Evolutionary conservation across 2,113 vertebrate species (phyloP).

Genomic region (Eudyptes chrysolophus): DNA sequence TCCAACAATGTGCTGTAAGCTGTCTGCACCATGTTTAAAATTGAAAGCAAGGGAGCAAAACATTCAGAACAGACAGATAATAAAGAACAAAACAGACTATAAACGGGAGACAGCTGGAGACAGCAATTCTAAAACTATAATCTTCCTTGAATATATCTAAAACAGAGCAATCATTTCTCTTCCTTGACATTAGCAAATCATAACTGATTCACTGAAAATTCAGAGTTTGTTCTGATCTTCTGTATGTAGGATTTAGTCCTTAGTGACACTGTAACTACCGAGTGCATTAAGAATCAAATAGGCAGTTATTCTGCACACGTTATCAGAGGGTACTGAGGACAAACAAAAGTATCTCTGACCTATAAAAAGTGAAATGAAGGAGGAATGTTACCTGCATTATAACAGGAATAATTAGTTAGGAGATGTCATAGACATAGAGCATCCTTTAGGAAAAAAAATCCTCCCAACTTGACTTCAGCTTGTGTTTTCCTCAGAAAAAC

Average conservation of each 20-base stretch:
- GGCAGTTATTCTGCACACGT: not conserved
- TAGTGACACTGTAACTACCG: not conserved
- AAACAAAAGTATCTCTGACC: conserved; percentile 6
- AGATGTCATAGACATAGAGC: not conserved
- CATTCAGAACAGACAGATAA: conserved; percentile 6
- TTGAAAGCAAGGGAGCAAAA: conserved; percentile 49
- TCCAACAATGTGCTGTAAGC: conserved; percentile 1
- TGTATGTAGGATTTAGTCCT: not conserved
- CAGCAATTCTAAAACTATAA: conserved; percentile 30
- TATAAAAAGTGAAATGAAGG: not conserved
- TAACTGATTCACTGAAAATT: conserved; percentile 25
- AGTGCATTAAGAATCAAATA: not conserved
- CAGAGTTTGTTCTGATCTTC: conserved; percentile 14
- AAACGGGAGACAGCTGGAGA: conserved; percentile 16
- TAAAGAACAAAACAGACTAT: conserved; percentile 34
- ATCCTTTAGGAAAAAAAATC: not conserved
- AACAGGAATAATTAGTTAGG: conserved; percentile 2
- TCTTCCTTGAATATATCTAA: conserved; percentile 36
- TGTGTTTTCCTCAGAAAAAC: not conserved
- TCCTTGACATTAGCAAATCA: conserved; percentile 22
- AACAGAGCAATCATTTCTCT: conserved; percentile 24
- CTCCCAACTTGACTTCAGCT: not conserved
- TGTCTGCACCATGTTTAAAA: conserved; percentile 34
- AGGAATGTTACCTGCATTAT: not conserved
- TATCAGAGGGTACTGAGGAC: not conserved